These are phyloP conservation scores for Lemur catta DNA, from an alignment of 2,797 vertebrate species.

Conservation along the genomic window DNA sequence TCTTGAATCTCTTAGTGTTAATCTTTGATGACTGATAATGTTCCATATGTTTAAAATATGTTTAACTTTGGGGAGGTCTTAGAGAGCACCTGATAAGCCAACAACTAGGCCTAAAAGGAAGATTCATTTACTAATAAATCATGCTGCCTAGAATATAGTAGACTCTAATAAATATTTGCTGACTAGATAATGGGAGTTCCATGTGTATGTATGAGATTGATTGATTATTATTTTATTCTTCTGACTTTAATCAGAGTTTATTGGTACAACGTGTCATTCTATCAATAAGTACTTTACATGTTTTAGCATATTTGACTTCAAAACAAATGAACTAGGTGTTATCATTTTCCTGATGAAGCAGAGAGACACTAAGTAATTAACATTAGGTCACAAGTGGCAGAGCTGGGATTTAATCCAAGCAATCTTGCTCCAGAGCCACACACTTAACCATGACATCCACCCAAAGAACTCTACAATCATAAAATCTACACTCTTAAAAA, in stretches of 20 bases:
- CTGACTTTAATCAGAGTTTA: neutral
- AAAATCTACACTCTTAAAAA: neutral
- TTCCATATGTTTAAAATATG: neutral
- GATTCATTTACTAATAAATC: neutral
- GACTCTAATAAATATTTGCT: neutral
- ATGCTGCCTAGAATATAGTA: neutral
- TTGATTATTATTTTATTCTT: conserved; percentile 25
- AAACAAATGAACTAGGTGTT: neutral
- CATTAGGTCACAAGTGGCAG: neutral
- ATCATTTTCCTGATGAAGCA: neutral
- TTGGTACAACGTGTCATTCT: neutral
- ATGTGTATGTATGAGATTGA: neutral
- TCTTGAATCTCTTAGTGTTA: neutral
- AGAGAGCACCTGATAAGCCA: neutral
- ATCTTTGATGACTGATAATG: neutral
- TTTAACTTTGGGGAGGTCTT: neutral
- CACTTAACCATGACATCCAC: neutral
- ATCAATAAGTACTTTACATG: neutral
- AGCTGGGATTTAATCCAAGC: neutral
- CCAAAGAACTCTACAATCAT: neutral
- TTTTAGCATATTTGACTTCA: conserved; percentile 24
- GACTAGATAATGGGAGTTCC: neutral
- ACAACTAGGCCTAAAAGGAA: neutral
- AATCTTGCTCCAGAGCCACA: neutral
- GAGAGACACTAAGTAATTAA: neutral